These are phyloP conservation scores for Lethenteron reissneri DNA, from an alignment of 2,113 vertebrate genomes.

Conservation along the genomic window DNA sequence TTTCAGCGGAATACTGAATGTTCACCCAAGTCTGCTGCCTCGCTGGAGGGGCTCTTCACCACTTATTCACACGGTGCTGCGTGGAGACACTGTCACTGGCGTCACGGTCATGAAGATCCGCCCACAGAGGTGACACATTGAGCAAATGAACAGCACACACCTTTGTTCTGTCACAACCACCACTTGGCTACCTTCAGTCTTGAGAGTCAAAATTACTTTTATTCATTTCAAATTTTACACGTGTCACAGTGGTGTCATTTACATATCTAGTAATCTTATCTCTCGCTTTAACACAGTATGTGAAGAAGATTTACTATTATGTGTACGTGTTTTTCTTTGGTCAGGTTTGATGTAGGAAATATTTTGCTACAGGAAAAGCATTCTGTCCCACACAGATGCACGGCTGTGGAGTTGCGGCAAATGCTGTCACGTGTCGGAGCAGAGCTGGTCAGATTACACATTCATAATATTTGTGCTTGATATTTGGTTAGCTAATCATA, in stretches of 20 bases:
- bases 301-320: not conserved
- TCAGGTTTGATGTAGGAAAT: constrained; percentile 73
- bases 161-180: not conserved
- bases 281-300: not conserved
- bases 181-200: constrained; percentile 8
- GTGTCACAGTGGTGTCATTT: not conserved
- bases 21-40: constrained; percentile 76
- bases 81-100: constrained; percentile 52
- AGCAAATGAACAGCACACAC: not conserved
- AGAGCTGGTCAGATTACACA: constrained; percentile 29
- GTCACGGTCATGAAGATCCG: constrained; percentile 77
- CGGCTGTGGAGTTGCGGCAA: constrained; percentile 40
- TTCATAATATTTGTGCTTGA: too few species aligned
- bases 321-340: not conserved
- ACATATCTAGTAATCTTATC: too few species aligned
- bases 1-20: constrained; percentile 53
- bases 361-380: constrained; percentile 46
- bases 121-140: constrained; percentile 39
- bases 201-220: not conserved
- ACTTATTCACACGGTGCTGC: constrained; percentile 52
- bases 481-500: too few species aligned
- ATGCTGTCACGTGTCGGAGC: constrained; percentile 42
- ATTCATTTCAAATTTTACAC: not conserved
- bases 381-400: constrained; percentile 35
- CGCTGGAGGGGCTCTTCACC: constrained; percentile 81